These are phyloP conservation scores for Cantharis nigra DNA, from an alignment of 2,888 invertebrate species.

Conservation along the genomic window DNA sequence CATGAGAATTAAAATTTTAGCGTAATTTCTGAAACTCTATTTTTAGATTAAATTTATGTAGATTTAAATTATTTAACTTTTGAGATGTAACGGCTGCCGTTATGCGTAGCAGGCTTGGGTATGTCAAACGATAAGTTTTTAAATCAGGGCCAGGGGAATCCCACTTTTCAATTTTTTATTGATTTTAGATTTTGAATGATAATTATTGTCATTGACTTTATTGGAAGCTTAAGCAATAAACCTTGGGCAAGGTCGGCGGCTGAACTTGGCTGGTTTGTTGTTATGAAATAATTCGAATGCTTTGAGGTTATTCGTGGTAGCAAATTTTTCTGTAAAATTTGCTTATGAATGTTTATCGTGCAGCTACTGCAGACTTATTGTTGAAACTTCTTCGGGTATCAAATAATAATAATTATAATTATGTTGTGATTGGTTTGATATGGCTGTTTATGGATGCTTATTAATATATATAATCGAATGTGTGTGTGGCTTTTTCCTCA, in stretches of 20 bases:
- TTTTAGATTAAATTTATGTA: neutral
- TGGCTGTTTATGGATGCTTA: neutral
- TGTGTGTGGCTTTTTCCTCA: neutral
- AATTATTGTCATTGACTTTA: neutral
- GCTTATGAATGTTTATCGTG: neutral
- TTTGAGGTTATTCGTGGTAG: neutral
- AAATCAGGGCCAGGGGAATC: neutral
- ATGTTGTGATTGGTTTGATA: neutral
- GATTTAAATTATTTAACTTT: neutral
- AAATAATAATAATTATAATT: neutral
- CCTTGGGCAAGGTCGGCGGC: neutral
- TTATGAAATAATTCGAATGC: neutral
- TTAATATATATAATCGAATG: neutral
- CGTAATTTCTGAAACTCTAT: neutral
- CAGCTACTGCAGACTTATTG: neutral
- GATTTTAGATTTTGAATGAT: neutral
- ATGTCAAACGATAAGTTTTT: neutral
- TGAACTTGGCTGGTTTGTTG: neutral
- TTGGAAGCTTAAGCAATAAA: neutral
- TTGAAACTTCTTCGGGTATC: neutral
- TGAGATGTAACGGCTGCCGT: neutral
- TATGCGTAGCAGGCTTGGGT: neutral
- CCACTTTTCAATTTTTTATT: neutral
- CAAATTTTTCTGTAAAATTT: neutral
- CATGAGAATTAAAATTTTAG: neutral